phyloP scores from a whole-genome alignment of 2,888 invertebrate species.

The Drosophila paracracens region DNA sequence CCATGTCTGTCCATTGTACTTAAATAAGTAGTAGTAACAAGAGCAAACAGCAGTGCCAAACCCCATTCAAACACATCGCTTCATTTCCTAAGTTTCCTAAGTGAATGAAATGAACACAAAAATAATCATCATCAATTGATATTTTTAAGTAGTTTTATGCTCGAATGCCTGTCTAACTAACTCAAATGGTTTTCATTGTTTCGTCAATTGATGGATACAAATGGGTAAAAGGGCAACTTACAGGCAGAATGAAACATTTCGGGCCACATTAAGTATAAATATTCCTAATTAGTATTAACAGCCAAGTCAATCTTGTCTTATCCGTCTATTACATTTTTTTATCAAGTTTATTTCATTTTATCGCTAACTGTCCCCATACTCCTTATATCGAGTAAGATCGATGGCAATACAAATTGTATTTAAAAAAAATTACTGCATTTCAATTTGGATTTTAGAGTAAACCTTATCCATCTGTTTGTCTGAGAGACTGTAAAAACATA shows the following conservation, averaged over 20 bases:
- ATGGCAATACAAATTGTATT: not conserved
- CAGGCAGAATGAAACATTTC: not conserved
- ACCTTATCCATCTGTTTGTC: not conserved
- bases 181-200: slow-evolving; percentile 11
- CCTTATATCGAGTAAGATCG: not conserved
- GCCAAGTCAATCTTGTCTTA: not conserved
- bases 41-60: slow-evolving; percentile 50
- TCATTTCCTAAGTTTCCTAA: slow-evolving; percentile 37
- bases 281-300: not conserved
- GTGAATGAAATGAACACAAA: slow-evolving; percentile 33
- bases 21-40: slow-evolving; percentile 47
- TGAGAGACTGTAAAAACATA: not conserved
- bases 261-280: not conserved
- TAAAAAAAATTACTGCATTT: not conserved
- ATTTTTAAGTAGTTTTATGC: not conserved
- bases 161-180: slow-evolving; percentile 8
- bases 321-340: not conserved
- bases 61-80: slow-evolving; percentile 44
- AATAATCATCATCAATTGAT: slow-evolving; percentile 1
- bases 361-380: not conserved
- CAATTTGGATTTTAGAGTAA: too few relatives aligned
- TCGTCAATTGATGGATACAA: not conserved
- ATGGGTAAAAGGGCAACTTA: not conserved
- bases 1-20: slow-evolving; percentile 20
- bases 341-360: not conserved